These are phyloP conservation scores for Doryteuthis pealeii DNA, from an alignment of 1,140 invertebrate genomes.

Conservation along the genomic window DNA sequence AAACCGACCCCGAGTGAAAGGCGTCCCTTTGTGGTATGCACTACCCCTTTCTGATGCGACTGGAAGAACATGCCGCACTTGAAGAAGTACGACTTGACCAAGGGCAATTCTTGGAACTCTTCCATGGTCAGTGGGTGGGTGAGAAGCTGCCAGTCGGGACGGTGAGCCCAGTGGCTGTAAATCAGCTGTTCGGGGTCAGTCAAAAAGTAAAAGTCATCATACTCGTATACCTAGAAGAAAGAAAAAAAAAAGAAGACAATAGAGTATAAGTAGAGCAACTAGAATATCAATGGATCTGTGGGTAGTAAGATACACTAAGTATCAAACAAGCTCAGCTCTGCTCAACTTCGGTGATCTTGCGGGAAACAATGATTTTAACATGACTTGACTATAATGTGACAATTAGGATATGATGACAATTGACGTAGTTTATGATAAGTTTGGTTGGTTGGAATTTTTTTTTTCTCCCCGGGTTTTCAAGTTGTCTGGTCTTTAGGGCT, in stretches of 20 bases:
- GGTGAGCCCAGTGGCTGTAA: constrained; percentile 60
- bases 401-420: no score
- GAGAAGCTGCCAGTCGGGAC: constrained; percentile 57
- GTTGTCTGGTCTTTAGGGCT: no score
- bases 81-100: constrained; percentile 61
- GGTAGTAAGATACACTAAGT: no score
- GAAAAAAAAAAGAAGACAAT: no score
- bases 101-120: constrained; percentile 59
- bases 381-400: no score
- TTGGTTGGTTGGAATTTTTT: no score
- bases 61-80: constrained; percentile 60
- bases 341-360: no score
- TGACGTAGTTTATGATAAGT: no score
- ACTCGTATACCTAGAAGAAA: constrained; percentile 55
- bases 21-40: constrained; percentile 51
- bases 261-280: no score
- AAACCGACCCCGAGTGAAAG: constrained; percentile 56
- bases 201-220: constrained; percentile 62
- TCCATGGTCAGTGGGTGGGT: constrained; percentile 39
- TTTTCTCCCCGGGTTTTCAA: no score
- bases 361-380: no score
- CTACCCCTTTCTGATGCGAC: constrained; percentile 56
- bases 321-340: no score
- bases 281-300: constrained; percentile 8
- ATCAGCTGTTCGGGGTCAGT: constrained; percentile 59